Evolutionary conservation across 1,140 invertebrate species (phyloP), one percentile per base, ranked within the genome.

Genomic region (Zaprionus davidi): DNA sequence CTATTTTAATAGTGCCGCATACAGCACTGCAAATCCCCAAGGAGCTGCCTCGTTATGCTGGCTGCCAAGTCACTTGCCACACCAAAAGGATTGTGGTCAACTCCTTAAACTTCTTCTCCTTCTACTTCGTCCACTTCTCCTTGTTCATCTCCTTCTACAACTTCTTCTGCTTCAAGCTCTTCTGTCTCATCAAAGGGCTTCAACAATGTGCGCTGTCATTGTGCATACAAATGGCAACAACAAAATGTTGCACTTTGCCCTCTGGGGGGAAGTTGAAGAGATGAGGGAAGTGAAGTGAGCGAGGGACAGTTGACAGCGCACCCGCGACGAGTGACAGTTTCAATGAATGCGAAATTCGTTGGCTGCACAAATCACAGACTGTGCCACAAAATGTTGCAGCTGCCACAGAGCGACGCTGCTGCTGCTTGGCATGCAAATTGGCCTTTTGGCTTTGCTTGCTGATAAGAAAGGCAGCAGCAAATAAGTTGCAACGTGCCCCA

Each of bases 271-370:
- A 24, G n/a, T 41, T 22, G 4, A 24, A 9, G 2, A 49, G 46
- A 11, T 20, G 44, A 4, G n/a, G 7, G 1, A 41, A 17, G 44
- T 2, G 15, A 15, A 2, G 13, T n/a, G 66, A 31, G 11, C 9
- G 56, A 28, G 7, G 7, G 13, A 36, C 17, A 71, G 38, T 28
- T 51, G 71, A 53, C 57, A 36, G 41, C 41, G 49, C 56, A 53
- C 68, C 62, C 66, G 71, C 66, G 57, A 49, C 72, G 28, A 71
- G 67, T 76, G 83, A 74, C 83, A 74, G 71, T 82, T 86, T 82
- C 77, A 79, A 77, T 71, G 76, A 86, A 82, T 82, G 71, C 60
- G 49, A 82, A 62, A 71, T 82, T 78, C 72, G 38, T 73, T 56
- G 17, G 57, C 17, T 72, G 63, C 20, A 58, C 55, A 74, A 74